These are phyloP conservation scores for Tyria jacobaeae DNA, from an alignment of 2,888 invertebrate genomes.

Conservation along the genomic window DNA sequence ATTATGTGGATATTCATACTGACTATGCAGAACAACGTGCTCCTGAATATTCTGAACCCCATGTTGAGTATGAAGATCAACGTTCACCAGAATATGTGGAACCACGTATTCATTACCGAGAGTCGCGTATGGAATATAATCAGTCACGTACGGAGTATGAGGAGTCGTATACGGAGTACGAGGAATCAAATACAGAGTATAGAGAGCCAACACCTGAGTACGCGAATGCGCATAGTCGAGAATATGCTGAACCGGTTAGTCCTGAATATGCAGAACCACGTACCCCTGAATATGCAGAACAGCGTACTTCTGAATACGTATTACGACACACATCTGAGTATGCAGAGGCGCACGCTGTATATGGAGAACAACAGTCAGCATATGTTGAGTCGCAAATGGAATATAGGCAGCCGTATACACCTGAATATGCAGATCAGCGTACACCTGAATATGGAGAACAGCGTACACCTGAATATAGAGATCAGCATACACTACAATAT, in stretches of 20 bases:
- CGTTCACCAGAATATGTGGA: neutral
- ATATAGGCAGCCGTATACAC: neutral
- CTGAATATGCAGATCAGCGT: slow-evolving; percentile 9
- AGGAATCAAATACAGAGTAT: slow-evolving; percentile 4
- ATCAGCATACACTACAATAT: slow-evolving; percentile 6
- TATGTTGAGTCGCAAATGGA: slow-evolving; percentile 22
- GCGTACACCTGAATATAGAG: slow-evolving; percentile 16
- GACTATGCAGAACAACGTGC: neutral
- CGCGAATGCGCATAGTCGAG: slow-evolving; percentile 43
- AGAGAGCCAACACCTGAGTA: slow-evolving; percentile 53
- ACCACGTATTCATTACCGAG: neutral
- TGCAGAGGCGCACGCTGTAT: slow-evolving; percentile 50
- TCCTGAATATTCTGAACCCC: neutral
- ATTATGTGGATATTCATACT: slow-evolving; percentile 1
- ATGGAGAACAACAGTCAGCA: neutral
- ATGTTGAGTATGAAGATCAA: neutral
- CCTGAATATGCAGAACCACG: slow-evolving; percentile 10
- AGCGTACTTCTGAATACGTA: neutral
- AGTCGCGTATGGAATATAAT: slow-evolving; percentile 5
- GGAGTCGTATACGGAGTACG: neutral
- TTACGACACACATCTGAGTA: slow-evolving; percentile 14
- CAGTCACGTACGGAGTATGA: slow-evolving; percentile 3
- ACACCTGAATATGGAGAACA: slow-evolving; percentile 3
- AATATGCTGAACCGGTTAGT: slow-evolving; percentile 41
- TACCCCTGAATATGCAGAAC: slow-evolving; percentile 9